phyloP scores from a whole-genome alignment of 2,888 invertebrate genomes.

The Ormyrus labotus region DNA sequence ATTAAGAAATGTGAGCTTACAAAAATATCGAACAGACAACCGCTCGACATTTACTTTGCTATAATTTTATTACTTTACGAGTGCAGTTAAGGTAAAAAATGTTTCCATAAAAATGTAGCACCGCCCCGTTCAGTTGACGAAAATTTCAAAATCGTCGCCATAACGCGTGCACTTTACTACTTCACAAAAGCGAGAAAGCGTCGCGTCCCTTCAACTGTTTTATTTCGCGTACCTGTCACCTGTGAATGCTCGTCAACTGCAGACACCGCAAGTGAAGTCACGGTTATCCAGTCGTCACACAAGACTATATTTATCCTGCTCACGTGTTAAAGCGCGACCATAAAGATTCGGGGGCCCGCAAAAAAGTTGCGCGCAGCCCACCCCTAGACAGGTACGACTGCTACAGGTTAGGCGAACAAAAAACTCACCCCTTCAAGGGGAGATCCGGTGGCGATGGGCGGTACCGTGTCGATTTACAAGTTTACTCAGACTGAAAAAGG shows the following conservation, averaged over 20 bases:
- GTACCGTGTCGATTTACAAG: slow-evolving; percentile 35
- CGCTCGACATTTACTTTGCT: slow-evolving; percentile 23
- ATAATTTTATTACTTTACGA: slow-evolving; percentile 41
- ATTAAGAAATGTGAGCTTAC: too few relatives aligned
- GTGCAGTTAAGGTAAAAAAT: background rate
- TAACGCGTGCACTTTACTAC: slow-evolving; percentile 27
- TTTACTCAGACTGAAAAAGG: slow-evolving; percentile 31
- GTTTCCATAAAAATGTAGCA: slow-evolving; percentile 21
- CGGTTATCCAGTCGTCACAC: slow-evolving; percentile 13
- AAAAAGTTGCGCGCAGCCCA: slow-evolving; percentile 2
- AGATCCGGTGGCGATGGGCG: slow-evolving; percentile 11
- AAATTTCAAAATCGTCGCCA: slow-evolving; percentile 3
- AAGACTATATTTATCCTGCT: slow-evolving; percentile 49
- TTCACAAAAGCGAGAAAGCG: slow-evolving; percentile 8
- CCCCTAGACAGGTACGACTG: slow-evolving; percentile 48
- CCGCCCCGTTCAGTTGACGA: background rate
- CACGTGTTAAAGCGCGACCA: slow-evolving; percentile 51
- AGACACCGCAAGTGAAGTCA: slow-evolving; percentile 34
- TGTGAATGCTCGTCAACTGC: slow-evolving; percentile 34
- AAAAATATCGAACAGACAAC: too few relatives aligned
- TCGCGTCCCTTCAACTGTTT: slow-evolving; percentile 27
- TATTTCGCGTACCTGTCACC: slow-evolving; percentile 46
- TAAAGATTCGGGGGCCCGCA: slow-evolving; percentile 49
- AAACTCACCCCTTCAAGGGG: slow-evolving; percentile 42
- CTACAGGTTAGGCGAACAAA: slow-evolving; percentile 47